These are phyloP conservation scores for Dinoponera quadriceps DNA, from an alignment of 1,140 invertebrate genomes.

Conservation along the genomic window DNA sequence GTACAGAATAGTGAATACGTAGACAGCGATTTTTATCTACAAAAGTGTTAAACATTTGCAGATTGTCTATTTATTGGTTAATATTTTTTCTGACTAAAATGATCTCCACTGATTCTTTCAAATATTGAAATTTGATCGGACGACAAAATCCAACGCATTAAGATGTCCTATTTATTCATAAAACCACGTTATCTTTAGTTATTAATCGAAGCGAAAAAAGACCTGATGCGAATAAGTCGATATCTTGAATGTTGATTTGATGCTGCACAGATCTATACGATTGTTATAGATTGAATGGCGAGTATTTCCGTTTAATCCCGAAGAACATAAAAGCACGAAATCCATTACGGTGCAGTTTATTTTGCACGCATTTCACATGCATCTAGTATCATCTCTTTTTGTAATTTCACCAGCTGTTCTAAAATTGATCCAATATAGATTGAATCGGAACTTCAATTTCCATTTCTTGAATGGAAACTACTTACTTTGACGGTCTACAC, in stretches of 20 bases:
- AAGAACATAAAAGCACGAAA: no score
- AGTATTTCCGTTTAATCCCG: no score
- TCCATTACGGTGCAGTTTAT: no score
- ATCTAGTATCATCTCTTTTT: no score
- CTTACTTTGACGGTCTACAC: background rate
- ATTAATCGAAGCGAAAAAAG: no score
- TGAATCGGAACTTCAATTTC: background rate
- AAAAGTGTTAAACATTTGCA: background rate
- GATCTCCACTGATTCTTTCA: conserved; percentile 18
- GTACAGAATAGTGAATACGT: background rate
- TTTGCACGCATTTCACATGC: no score
- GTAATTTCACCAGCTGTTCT: no score
- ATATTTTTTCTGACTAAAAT: conserved; percentile 17
- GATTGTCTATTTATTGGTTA: background rate
- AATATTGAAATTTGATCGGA: background rate
- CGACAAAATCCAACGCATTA: background rate
- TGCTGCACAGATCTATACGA: background rate
- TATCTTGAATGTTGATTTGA: no score
- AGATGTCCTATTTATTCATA: background rate
- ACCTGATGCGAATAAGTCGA: no score
- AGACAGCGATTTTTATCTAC: background rate
- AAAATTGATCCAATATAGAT: background rate
- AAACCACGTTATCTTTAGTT: background rate
- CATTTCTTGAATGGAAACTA: background rate
- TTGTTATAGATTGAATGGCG: no score